Conservation (phyloP, 2,797 vertebrate genomes). For the Siniperca undulata region DNA sequence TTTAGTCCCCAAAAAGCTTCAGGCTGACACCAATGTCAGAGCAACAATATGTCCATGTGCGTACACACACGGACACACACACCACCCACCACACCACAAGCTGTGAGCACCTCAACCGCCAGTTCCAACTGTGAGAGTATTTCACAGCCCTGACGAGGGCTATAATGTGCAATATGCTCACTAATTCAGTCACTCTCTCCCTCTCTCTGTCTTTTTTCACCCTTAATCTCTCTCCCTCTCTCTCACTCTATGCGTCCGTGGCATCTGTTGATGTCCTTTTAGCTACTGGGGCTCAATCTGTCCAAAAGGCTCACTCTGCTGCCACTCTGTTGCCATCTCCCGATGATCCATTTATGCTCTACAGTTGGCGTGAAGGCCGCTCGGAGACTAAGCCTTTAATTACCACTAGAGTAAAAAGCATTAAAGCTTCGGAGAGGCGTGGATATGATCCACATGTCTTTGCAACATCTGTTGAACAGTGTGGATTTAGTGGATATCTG, state of each 20-base stretch:
- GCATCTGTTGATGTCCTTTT: conserved; percentile 75
- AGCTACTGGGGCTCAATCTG: conserved; percentile 66
- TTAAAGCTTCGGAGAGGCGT: conserved; percentile 50
- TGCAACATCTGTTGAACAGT: conserved; percentile 60
- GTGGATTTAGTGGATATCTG: conserved; percentile 22
- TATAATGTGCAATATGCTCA: conserved; percentile 78
- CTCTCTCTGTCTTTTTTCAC: conserved; percentile 36
- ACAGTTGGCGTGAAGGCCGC: conserved; percentile 41
- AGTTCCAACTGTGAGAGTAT: conserved; percentile 70
- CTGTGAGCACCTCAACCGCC: conserved; percentile 66
- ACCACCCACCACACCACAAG: conserved; percentile 56
- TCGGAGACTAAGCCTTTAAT: conserved; percentile 76
- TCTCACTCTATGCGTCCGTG: conserved; percentile 41
- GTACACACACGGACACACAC: conserved; percentile 35
- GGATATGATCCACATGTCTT: conserved; percentile 42
- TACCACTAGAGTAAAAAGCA: conserved; percentile 71
- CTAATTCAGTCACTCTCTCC: conserved; percentile 61
- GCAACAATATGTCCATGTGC: conserved; percentile 51
- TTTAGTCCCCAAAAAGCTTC: conserved; percentile 10
- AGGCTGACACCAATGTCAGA: conserved; percentile 49
- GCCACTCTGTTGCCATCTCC: conserved; percentile 61
- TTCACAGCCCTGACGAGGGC: conserved; percentile 73
- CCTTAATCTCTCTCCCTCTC: conserved; percentile 62
- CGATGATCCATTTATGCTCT: conserved; percentile 54
- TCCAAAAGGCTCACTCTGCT: conserved; percentile 52